phyloP scores from a whole-genome alignment of 2,113 vertebrate species.

The Heloderma charlesbogerti region DNA sequence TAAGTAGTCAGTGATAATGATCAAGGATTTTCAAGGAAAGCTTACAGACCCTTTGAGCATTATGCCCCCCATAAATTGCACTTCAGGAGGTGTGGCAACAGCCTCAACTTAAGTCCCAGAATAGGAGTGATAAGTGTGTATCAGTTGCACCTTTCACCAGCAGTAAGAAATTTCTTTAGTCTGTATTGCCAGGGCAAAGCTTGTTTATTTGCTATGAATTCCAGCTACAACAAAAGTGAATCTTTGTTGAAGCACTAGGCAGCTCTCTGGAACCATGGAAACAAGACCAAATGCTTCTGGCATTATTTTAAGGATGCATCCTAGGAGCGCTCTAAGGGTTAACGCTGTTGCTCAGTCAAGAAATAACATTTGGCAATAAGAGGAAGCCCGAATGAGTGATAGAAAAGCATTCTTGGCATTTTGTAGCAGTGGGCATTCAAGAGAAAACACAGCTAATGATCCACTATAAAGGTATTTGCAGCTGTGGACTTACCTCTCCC shows the following conservation, averaged over 20 bases:
- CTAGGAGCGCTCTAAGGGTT: slow-evolving; percentile 66
- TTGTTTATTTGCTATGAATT: slow-evolving; percentile 40
- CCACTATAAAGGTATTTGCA: slow-evolving; percentile 75
- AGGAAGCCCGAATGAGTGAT: slow-evolving; percentile 72
- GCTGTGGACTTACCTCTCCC: slow-evolving; percentile 71
- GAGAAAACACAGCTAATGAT: slow-evolving; percentile 75
- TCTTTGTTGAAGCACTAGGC: background rate
- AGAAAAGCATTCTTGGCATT: slow-evolving; percentile 76
- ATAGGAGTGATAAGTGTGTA: background rate
- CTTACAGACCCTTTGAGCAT: background rate
- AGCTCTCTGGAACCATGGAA: slow-evolving; percentile 40
- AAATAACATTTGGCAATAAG: slow-evolving; percentile 75
- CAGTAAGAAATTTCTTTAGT: background rate
- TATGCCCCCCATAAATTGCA: background rate
- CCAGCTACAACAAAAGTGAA: slow-evolving; percentile 40
- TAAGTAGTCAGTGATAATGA: background rate
- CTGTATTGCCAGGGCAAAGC: slow-evolving; percentile 51
- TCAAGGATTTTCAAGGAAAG: background rate
- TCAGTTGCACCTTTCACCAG: slow-evolving; percentile 21
- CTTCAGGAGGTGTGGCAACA: background rate
- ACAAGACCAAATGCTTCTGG: slow-evolving; percentile 31
- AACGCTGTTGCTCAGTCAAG: slow-evolving; percentile 70
- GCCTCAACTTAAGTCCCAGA: background rate
- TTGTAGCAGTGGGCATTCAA: slow-evolving; percentile 69
- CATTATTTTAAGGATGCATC: slow-evolving; percentile 23